Evolutionary conservation across 2,888 invertebrate genomes (phyloP).

Genomic region (Aspidiotus rigidus): DNA sequence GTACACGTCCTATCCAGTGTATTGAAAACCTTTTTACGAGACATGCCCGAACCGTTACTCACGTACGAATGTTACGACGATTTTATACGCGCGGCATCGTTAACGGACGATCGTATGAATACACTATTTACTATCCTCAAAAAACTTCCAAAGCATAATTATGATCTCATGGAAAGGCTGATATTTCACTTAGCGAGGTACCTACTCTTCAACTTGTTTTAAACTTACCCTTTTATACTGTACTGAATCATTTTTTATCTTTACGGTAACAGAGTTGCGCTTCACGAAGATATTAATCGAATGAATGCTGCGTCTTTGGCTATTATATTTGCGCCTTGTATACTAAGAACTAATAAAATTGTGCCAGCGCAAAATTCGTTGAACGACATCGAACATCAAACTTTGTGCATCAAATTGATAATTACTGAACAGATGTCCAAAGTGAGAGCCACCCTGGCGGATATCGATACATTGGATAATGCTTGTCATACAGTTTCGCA

Average conservation of each 20-base stretch:
- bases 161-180: slow-evolving; percentile 80
- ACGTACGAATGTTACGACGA: slow-evolving; percentile 92
- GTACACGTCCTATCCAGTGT: slow-evolving; percentile 85
- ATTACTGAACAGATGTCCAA: slow-evolving; percentile 76
- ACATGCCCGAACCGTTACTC: slow-evolving; percentile 85
- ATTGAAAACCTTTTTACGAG: slow-evolving; percentile 78
- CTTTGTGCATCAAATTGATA: slow-evolving; percentile 81
- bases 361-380: slow-evolving; percentile 86
- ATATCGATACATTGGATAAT: slow-evolving; percentile 80
- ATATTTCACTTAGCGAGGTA: slow-evolving; percentile 79
- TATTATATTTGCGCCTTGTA: slow-evolving; percentile 91
- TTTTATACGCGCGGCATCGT: slow-evolving; percentile 78
- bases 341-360: slow-evolving; percentile 74
- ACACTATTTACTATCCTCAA: slow-evolving; percentile 78
- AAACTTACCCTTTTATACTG: no score
- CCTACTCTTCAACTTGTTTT: slow-evolving; percentile 33
- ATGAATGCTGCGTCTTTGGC: slow-evolving; percentile 88
- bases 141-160: slow-evolving; percentile 79
- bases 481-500: slow-evolving; percentile 78
- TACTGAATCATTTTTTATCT: not conserved
- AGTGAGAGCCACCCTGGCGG: slow-evolving; percentile 73
- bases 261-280: slow-evolving; percentile 55
- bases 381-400: slow-evolving; percentile 80
- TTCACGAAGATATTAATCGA: slow-evolving; percentile 75
- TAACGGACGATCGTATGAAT: slow-evolving; percentile 74